phyloP scores from a whole-genome alignment of 92 coral and sea anemone species.

The Palythoa grandiflora region DNA sequence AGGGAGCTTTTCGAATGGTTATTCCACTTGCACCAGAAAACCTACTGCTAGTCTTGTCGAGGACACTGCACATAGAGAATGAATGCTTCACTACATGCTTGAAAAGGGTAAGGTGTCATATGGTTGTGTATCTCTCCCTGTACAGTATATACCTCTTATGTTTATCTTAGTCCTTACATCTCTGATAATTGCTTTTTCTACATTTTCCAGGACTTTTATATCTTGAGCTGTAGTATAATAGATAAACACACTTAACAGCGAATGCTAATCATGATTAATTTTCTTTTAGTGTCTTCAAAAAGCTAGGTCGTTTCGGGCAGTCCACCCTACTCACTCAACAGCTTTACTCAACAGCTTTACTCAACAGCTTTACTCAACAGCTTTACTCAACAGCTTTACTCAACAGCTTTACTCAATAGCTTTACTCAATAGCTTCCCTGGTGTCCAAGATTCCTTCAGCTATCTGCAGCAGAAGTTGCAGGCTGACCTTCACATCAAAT shows the following conservation, averaged over 20 bases:
- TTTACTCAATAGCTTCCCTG: background rate
- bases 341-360: background rate
- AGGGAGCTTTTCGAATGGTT: background rate
- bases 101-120: background rate
- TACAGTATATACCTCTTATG: background rate
- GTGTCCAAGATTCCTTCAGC: conserved; percentile 4
- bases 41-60: conserved; percentile 14
- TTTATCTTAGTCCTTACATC: background rate
- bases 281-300: conserved; percentile 14
- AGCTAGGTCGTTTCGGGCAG: conserved; percentile 1
- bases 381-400: background rate
- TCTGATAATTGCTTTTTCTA: background rate
- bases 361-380: too few species aligned
- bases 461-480: conserved; percentile 25
- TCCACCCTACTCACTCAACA: conserved; percentile 3
- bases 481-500: background rate
- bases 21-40: background rate
- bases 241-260: background rate
- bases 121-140: background rate
- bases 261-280: background rate
- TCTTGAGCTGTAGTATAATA: background rate
- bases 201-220: background rate
- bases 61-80: conserved; percentile 4
- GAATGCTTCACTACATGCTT: conserved; percentile 8
- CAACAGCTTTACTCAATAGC: background rate